phyloP scores from a whole-genome alignment of 2,113 vertebrate genomes.

The Cathartes aura region DNA sequence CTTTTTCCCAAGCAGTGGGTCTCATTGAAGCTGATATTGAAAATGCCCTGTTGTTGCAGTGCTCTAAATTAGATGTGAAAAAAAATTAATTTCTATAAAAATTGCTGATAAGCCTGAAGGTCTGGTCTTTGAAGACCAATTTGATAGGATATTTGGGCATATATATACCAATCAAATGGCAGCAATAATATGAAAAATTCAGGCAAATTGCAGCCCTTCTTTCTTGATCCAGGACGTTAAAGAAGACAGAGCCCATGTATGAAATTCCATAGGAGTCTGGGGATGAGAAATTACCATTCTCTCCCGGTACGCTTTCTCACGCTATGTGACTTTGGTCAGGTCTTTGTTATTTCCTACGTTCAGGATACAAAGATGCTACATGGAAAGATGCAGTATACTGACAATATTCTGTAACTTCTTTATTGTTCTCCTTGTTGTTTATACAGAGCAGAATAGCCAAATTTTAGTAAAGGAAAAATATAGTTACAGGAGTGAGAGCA shows the following conservation, averaged over 20 bases:
- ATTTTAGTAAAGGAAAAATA: background rate
- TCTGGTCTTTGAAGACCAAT: background rate
- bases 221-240: background rate
- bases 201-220: background rate
- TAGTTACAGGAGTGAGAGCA: background rate
- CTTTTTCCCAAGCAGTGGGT: background rate
- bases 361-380: background rate
- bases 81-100: background rate
- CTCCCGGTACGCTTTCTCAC: fast-evolving
- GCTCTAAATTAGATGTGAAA: background rate
- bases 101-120: background rate
- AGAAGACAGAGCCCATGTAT: fast-evolving
- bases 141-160: background rate
- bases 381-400: background rate
- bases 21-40: background rate
- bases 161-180: background rate
- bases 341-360: background rate
- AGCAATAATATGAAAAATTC: background rate
- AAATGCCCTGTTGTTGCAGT: background rate
- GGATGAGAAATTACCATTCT: background rate
- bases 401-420: background rate
- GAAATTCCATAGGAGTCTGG: background rate
- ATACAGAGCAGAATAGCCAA: background rate
- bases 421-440: background rate
- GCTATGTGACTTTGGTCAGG: background rate